Evolutionary conservation across 1,140 invertebrate genomes (phyloP).

Genomic region (Reticulitermes speratus): DNA sequence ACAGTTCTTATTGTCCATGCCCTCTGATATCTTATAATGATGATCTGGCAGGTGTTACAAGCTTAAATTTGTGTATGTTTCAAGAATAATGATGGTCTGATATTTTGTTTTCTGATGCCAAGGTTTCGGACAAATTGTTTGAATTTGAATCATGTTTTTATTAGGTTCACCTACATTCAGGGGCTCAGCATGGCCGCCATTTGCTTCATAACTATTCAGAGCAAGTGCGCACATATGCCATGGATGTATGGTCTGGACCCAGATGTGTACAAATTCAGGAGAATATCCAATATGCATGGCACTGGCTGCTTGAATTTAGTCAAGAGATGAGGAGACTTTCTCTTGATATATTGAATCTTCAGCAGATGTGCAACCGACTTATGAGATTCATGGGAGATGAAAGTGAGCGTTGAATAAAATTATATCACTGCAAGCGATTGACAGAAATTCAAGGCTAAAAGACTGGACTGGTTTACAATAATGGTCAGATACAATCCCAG

Average conservation of each 20-base stretch:
- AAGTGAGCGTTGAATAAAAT: slow-evolving; percentile 15
- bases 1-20: too few relatives aligned
- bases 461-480: too few relatives aligned
- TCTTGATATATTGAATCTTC: slow-evolving; percentile 3
- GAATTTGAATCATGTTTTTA: background rate
- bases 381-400: background rate
- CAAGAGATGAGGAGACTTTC: slow-evolving; percentile 15
- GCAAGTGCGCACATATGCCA: slow-evolving; percentile 42
- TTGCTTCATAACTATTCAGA: slow-evolving; percentile 36
- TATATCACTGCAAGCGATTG: too few relatives aligned
- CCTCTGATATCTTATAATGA: too few relatives aligned
- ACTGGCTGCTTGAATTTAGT: slow-evolving; percentile 37
- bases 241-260: slow-evolving; percentile 45
- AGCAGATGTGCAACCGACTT: background rate
- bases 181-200: slow-evolving; percentile 28
- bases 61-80: too few relatives aligned
- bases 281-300: slow-evolving; percentile 40
- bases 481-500: too few relatives aligned
- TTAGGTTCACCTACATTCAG: slow-evolving; percentile 29
- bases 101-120: too few relatives aligned
- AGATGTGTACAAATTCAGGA: slow-evolving; percentile 45
- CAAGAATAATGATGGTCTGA: too few relatives aligned
- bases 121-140: too few relatives aligned
- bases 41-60: too few relatives aligned
- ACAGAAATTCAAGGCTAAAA: too few relatives aligned